Evolutionary conservation across 2,113 vertebrate genomes (phyloP), one percentile per base, ranked within the genome.

Genomic region (Pluvianellus socialis): DNA sequence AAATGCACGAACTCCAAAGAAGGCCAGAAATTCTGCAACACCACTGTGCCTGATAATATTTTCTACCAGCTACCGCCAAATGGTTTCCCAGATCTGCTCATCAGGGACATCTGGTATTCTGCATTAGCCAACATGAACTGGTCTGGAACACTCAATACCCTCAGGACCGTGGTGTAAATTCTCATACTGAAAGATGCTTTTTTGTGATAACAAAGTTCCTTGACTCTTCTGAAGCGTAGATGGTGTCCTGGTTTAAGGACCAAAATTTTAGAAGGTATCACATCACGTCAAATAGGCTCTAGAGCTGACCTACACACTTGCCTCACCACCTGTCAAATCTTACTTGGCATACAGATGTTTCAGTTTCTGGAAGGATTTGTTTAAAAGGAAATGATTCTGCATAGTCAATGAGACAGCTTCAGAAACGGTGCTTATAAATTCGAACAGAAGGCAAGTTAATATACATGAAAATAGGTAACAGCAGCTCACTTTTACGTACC

Each of bases 71-170:
- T 84, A 59, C 42, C 2, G 10, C 87, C 91, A 92, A 94, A 81
- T 38, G n/a, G 47, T 79, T 92, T 96, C 62, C 40, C 77, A 96
- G 76, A 89, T 71, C 73, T 95, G 80, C 76, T 94, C 93, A 87
- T 87, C 52, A 61, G 70, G 55, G 91, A 97, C 96, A 97, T 75
- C 94, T 96, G 83, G 80, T 72, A 91, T 79, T 87, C 77, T 75
- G 26, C 24, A 28, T 79, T 89, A 96, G 91, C 87, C 91, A 92
- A 92, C 61, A 74, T 62, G 65, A 92, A 95, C 68, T 87, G 65
- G 55, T 67, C 83, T 92, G 70, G 65, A 94, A 94, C 76, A 75
- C 28, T 74, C 66, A 77, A 62, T 22, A 87, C 56, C 61, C 66
- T 89, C 61, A 75, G 73, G 38, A 96, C 79, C 3, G 0, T 13